Evolutionary conservation across 2,797 vertebrate species (phyloP), one percentile per base, ranked within the genome.

Genomic region (Labroides dimidiatus): DNA sequence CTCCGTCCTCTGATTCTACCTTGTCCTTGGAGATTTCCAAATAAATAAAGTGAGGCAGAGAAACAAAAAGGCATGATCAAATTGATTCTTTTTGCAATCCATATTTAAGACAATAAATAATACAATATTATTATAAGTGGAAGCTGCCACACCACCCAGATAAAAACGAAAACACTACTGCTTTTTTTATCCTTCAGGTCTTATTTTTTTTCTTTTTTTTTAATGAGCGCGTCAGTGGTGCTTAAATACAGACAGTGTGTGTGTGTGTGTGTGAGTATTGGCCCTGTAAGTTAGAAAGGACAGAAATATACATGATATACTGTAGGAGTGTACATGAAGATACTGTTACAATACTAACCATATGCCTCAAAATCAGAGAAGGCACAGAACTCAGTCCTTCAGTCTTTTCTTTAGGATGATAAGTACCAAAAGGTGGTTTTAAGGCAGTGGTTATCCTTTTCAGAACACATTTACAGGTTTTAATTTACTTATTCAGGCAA

Each of bases 381-480:
- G 92, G 90, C 90, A 93, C 89, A 79, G 84, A 63, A 86, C 76
- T 47, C 85, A 77, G 89, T 92, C 89, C 90, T 92, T 90, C 89
- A 83, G 77, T 82, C 71, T 79, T 86, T 87, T 75, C 62, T 77
- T 77, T 68, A 56, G 64, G 69, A 75, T 77, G 55, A 78, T 71
- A 72, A 65, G 77, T 77, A 76, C 83, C 72, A 84, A 84, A 71
- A 86, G 67, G 76, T 81, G 76, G 71, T 66, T 88, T 94, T 93
- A 94, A 94, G 92, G 92, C 91, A 92, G 91, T 91, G 90, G 87
- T 91, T 85, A 78, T 86, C 81, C 56, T 80, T 84, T 72, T 80
- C 75, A 69, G 57, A 69, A 80, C 78, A 75, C 58, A 67, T 83
- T 51, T 82, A 77, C 64, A 81, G 48, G 41, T 65, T 70, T 58